Evolutionary conservation across 1,140 invertebrate genomes (phyloP).

Genomic region (Monomorium pharaonis): DNA sequence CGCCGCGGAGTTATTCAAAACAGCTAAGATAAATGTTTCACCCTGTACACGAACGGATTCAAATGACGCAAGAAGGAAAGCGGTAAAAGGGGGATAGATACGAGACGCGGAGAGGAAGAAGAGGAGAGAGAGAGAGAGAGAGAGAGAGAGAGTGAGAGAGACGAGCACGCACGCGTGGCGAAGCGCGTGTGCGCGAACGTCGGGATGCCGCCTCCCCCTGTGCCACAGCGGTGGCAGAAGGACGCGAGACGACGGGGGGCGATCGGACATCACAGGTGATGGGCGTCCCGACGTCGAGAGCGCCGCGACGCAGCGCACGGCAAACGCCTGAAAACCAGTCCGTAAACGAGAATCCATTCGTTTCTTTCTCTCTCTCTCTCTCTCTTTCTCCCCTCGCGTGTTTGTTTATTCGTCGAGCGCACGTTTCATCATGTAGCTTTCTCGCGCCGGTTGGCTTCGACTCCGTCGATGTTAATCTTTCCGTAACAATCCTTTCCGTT

Average conservation of each 20-base stretch:
- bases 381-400: no score
- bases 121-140: background rate
- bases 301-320: slow-evolving; percentile 76
- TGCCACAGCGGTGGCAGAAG: slow-evolving; percentile 13
- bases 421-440: background rate
- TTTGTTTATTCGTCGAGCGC: slow-evolving; percentile 32
- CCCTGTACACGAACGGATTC: slow-evolving; percentile 18
- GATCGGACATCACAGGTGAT: slow-evolving; percentile 80
- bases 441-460: no score
- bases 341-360: slow-evolving; percentile 27
- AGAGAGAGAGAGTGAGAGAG: slow-evolving; percentile 44
- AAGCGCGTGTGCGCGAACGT: slow-evolving; percentile 63
- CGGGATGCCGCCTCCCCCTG: slow-evolving; percentile 12
- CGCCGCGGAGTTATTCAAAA: slow-evolving; percentile 38
- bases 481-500: background rate
- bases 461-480: background rate
- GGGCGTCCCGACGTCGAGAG: slow-evolving; percentile 79
- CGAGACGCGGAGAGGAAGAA: no score
- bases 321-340: slow-evolving; percentile 72
- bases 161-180: slow-evolving; percentile 38
- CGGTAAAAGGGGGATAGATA: background rate
- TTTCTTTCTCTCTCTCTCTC: no score
- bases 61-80: slow-evolving; percentile 21
- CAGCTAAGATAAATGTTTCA: slow-evolving; percentile 49
- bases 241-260: slow-evolving; percentile 68